Percentiles rank a stretch among this genome's conserved stretches.
phyloP scores from a whole-genome alignment of 2,113 vertebrate genomes.

The Brachirus orientalis region DNA sequence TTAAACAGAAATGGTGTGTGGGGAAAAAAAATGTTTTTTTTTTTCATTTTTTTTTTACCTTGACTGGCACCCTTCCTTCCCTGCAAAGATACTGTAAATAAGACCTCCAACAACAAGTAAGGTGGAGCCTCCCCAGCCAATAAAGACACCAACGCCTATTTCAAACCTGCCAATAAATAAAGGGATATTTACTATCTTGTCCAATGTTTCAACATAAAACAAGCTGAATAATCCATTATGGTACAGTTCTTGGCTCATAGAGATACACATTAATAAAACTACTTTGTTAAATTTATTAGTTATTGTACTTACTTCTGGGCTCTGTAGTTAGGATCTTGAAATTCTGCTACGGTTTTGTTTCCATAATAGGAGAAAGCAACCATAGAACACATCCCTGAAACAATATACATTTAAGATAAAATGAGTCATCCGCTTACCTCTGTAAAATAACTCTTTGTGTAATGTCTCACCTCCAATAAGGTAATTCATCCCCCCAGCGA shows the following conservation, averaged over 20 bases:
- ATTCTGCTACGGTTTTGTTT: conserved; percentile 89
- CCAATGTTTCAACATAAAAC: not conserved
- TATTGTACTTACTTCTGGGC: conserved; percentile 88
- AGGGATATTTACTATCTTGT: not conserved
- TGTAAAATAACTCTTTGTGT: not conserved
- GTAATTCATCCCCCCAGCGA: conserved; percentile 90
- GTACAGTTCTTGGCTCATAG: not conserved
- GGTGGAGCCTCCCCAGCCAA: conserved; percentile 93
- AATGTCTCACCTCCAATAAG: conserved; percentile 86
- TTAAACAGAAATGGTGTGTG: no score
- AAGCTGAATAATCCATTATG: not conserved
- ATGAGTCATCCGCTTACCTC: not conserved
- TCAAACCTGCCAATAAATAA: conserved; percentile 87
- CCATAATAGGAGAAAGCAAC: conserved; percentile 91
- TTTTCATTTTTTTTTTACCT: no score
- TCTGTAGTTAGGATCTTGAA: conserved; percentile 87
- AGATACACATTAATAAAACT: not conserved
- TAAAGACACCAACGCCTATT: conserved; percentile 91
- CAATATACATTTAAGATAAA: conserved; percentile 1
- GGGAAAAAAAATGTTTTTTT: no score
- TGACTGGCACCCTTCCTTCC: conserved; percentile 70
- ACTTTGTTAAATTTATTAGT: not conserved
- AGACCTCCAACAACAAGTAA: conserved; percentile 90
- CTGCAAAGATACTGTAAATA: conserved; percentile 86
- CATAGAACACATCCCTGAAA: conserved; percentile 90